Base-by-base conservation (phyloP, 2,797 vertebrate species). In the Rousettus madagascariensis region DNA sequence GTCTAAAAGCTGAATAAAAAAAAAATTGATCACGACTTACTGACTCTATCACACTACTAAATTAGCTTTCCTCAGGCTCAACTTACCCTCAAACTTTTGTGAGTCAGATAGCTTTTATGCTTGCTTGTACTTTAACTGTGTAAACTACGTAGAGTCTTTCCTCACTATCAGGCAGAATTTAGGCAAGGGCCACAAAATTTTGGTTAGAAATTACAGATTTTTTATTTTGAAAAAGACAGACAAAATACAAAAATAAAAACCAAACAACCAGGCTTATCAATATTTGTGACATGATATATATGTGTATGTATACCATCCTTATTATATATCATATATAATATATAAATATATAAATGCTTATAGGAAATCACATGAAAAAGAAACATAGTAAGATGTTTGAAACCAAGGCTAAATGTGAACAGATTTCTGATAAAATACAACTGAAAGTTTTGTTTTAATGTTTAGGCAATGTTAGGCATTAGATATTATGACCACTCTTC, bases 351-450 rank as follows among this genome's bases (percentile, higher is more conserved):
- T 49, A 55, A 55, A 24, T 61, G 5, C 30, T 30, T 36, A 59
- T 4, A 83, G n/a, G 4, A 90, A 94, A 75, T 65, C 22, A 86
- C n/a, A 69, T 12, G 15, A 93, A 66, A 41, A 87, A 65, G 79
- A 88, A 84, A 77, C 59, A 82, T 12, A 68, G 26, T 33, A 86
- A 22, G 26, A 61, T 83, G 41, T 83, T 82, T 82, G 69, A 94
- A 86, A 91, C 53, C 20, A 83, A 71, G 36, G 26, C n/a, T 46
- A 46, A 43, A n/a, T 30, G 20, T 95, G 57, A 97, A 93, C 2
- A 86, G 46, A 75, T 51, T 84, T 90, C 82, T 92, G 61, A 87
- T 80, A 61, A 96, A 95, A 92, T 55, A 63, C 66, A 94, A 79
- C 28, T 78, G 36, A 68, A 38, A 53, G 26, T 46, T 79, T 90